Percentiles rank a stretch among this genome's conserved stretches.
Conservation (phyloP, 2,888 invertebrate species). For the Gari tellinella region DNA sequence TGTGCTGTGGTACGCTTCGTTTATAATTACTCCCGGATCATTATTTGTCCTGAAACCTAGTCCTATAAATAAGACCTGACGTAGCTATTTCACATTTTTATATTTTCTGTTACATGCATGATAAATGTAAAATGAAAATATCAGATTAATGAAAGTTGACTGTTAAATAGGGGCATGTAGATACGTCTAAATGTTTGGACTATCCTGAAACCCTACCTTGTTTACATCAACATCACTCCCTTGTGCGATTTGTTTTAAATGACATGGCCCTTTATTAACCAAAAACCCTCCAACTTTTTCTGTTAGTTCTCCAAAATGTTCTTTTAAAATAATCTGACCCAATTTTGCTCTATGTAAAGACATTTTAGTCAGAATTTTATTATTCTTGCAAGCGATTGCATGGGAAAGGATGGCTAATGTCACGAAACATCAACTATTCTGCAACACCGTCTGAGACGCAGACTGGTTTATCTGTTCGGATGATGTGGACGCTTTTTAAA, state of each 20-base stretch:
- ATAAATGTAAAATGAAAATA: no score
- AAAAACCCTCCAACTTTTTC: slow-evolving; percentile 90
- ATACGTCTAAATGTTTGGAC: no score
- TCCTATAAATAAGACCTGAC: no score
- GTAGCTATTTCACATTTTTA: background rate
- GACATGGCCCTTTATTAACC: slow-evolving; percentile 89
- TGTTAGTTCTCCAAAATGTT: slow-evolving; percentile 92
- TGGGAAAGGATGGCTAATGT: no score
- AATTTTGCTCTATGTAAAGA: slow-evolving; percentile 66
- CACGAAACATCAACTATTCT: no score
- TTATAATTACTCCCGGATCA: no score
- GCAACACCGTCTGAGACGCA: background rate
- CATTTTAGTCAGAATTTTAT: slow-evolving; percentile 53
- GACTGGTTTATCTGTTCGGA: slow-evolving; percentile 9
- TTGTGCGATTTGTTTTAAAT: slow-evolving; percentile 88
- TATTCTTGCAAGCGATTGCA: no score
- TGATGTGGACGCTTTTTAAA: slow-evolving; percentile 24
- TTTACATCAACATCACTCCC: slow-evolving; percentile 86
- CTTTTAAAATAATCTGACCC: slow-evolving; percentile 85
- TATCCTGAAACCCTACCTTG: slow-evolving; percentile 68
- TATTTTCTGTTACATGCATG: no score
- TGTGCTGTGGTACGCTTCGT: no score
- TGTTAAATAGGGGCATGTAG: no score
- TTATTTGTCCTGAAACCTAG: no score
- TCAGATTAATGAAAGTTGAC: no score